Conservation (phyloP, 2,113 vertebrate genomes). For the Nesogale talazaci region DNA sequence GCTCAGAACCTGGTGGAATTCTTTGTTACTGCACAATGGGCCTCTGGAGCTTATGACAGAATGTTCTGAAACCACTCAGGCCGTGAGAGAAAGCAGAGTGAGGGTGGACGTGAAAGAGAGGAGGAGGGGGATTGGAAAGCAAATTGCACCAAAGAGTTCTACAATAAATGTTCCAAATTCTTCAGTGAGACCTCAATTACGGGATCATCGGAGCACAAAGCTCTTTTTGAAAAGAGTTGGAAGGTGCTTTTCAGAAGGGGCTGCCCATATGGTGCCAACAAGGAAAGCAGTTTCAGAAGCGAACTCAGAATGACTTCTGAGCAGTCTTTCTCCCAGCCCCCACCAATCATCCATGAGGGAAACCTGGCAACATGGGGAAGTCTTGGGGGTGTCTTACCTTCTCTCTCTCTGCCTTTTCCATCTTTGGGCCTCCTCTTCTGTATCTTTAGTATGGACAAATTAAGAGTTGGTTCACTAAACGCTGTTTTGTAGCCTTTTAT, state of each 20-base stretch:
- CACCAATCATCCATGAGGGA: background rate
- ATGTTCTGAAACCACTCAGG: constrained; percentile 64
- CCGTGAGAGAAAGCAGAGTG: background rate
- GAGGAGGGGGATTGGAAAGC: background rate
- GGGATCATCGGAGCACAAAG: constrained; percentile 61
- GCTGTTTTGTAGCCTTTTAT: constrained; percentile 13
- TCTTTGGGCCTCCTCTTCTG: background rate
- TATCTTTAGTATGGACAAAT: background rate
- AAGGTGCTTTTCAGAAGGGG: constrained; percentile 42
- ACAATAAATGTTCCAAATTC: constrained; percentile 22
- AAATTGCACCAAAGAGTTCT: background rate
- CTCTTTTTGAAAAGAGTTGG: constrained; percentile 49
- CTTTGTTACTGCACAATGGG: constrained; percentile 78
- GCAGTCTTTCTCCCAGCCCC: background rate
- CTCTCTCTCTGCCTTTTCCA: background rate
- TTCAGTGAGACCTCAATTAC: constrained; percentile 47
- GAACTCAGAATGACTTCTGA: constrained; percentile 49
- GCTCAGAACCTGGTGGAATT: constrained; percentile 20
- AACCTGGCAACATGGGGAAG: background rate
- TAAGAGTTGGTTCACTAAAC: background rate
- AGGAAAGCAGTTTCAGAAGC: constrained; percentile 32
- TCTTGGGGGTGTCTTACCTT: background rate
- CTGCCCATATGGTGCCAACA: constrained; percentile 12
- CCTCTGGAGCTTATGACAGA: constrained; percentile 62
- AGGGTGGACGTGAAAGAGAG: background rate